Base-by-base conservation (phyloP, 2,888 invertebrate species). In the Erannis defoliaria region DNA sequence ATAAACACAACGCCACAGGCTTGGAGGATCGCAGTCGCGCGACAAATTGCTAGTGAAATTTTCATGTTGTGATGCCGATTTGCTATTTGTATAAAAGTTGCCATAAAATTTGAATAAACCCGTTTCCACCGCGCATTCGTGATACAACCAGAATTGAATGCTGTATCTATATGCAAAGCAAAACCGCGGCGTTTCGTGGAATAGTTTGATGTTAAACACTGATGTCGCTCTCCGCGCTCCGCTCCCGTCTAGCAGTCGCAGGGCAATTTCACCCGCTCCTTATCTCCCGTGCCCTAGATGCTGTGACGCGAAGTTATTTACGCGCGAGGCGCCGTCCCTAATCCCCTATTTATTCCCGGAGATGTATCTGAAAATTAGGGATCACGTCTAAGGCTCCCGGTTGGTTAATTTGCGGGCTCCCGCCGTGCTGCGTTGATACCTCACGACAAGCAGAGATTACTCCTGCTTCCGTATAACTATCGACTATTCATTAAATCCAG, bases 321-420 rank as follows among this genome's bases (percentile, higher is more conserved):
- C 91, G 90, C 88, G 82, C 80, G 75, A 82, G 81, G 80, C 88
- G 84, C 84, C 86, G 77, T 85, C 89, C 89, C 84, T 91, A 92
- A 93, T 90, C 92, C 89, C 85, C 92, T 92, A 91, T 92, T 92
- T 92, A 91, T 92, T 89, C 90, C 82, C 81, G 75, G 87, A 89
- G 89, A 92, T 90, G 90, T 92, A 92, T 93, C 91, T 90, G 90
- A 90, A 92, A 93, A 93, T 92, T 91, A 92, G 92, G 92, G 91
- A 92, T 93, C 91, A 91, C 88, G 83, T 82, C 86, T 81, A 73
- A 81, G 82, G 59, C 62, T 53, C 73, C 66, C 68, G 71, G 72
- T 71, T 78, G 88, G 88, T 87, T 90, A 90, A 90, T 90, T 90
- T 90, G 89, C 85, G 82, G 86, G 80, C 81, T 81, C 71, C 77